Conservation (phyloP, 2,888 invertebrate species). For the Hylaea fasciaria region DNA sequence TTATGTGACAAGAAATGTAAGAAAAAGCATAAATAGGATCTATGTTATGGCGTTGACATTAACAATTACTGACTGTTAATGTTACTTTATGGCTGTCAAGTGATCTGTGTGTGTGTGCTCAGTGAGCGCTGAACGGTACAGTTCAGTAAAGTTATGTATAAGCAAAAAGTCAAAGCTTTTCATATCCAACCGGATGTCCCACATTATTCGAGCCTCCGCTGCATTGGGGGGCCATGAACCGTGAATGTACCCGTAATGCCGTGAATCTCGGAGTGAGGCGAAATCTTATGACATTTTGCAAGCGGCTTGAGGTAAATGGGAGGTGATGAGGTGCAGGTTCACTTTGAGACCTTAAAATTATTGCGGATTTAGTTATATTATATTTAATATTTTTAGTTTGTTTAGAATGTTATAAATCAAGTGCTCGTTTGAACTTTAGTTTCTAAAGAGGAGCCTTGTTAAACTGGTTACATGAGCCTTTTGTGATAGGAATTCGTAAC, state of each 20-base stretch:
- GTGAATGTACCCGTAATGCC: constrained; percentile 22
- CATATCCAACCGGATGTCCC: constrained; percentile 15
- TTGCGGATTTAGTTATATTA: background rate
- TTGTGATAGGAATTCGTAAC: too few relatives aligned
- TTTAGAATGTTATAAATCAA: too few relatives aligned
- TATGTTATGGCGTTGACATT: too few relatives aligned
- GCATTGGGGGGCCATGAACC: constrained; percentile 25
- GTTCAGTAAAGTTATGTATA: constrained; percentile 9
- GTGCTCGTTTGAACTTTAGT: too few relatives aligned
- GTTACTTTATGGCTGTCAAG: too few relatives aligned
- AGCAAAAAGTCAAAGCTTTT: constrained; percentile 22
- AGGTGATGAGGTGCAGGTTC: constrained; percentile 19
- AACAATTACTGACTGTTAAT: too few relatives aligned
- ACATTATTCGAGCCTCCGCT: constrained; percentile 18
- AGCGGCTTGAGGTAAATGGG: constrained; percentile 24
- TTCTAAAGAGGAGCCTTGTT: too few relatives aligned
- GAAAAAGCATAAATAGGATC: too few relatives aligned
- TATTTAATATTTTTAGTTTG: background rate
- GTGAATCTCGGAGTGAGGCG: constrained; percentile 18
- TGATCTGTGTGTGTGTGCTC: background rate
- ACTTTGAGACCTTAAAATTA: constrained; percentile 6
- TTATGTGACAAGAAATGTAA: too few relatives aligned
- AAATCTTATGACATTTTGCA: constrained; percentile 29
- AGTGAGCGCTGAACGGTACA: background rate
- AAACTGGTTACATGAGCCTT: too few relatives aligned